A percentile compares a stretch with the other conserved stretches of the same genome.
Evolutionary conservation across 2,113 vertebrate genomes (phyloP).

Genomic region (Corythornis madagascariensis): DNA sequence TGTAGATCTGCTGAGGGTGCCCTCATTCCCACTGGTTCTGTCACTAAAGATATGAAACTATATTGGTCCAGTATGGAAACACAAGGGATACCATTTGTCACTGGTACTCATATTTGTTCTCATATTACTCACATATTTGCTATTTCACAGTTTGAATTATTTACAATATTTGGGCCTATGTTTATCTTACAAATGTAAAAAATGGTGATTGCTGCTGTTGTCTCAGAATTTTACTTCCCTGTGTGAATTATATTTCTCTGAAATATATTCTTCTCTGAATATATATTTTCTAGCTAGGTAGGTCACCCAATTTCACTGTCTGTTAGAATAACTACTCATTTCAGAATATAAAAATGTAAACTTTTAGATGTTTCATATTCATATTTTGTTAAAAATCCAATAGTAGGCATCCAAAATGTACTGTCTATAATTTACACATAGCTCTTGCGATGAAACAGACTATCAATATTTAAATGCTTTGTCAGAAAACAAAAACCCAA

Average conservation of each 20-base stretch:
- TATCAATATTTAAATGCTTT: neutral
- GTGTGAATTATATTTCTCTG: neutral
- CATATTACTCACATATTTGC: no score
- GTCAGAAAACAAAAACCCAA: neutral
- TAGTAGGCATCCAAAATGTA: neutral
- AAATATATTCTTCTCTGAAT: no score
- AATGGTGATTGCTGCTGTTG: neutral
- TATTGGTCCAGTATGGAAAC: rapidly evolving
- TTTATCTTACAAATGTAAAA: neutral
- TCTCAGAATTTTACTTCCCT: neutral
- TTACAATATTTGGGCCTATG: neutral
- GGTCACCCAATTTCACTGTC: neutral
- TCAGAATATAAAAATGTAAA: neutral
- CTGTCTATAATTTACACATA: neutral
- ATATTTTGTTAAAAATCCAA: neutral
- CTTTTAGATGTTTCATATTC: neutral
- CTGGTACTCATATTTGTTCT: neutral
- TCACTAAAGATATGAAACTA: neutral
- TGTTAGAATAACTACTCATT: neutral
- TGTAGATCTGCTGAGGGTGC: neutral
- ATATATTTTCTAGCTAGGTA: neutral
- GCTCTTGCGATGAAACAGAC: neutral
- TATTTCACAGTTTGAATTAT: neutral
- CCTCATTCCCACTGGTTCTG: neutral
- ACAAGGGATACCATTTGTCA: neutral